These are phyloP conservation scores for Acyrthosiphon pisum DNA, from an alignment of 1,140 invertebrate genomes.

Conservation along the genomic window DNA sequence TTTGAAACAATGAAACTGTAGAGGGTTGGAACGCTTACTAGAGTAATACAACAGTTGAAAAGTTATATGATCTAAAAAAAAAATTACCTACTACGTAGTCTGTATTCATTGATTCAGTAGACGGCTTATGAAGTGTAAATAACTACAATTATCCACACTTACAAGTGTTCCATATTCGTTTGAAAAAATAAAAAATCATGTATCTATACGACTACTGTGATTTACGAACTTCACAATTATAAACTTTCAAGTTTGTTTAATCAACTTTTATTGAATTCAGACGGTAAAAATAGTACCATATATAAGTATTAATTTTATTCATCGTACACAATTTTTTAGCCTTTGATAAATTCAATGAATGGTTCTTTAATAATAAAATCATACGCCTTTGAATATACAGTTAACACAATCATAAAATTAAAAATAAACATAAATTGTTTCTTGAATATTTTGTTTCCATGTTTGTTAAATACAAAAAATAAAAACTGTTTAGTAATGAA, in stretches of 20 bases:
- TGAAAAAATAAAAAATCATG: not conserved
- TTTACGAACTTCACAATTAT: not conserved
- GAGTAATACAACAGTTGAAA: not conserved
- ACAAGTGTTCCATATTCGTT: not conserved
- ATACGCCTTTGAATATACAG: not conserved
- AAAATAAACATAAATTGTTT: not conserved
- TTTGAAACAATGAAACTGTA: slow-evolving; percentile 15
- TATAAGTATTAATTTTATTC: not conserved
- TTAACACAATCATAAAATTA: not conserved
- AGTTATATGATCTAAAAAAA: slow-evolving; percentile 6
- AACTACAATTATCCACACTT: not conserved
- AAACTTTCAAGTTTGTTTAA: not conserved
- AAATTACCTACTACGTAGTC: not conserved
- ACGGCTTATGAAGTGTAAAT: not conserved
- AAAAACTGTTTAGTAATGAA: no score
- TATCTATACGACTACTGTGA: not conserved
- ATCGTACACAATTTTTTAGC: not conserved
- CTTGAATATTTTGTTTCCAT: no score
- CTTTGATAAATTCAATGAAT: not conserved
- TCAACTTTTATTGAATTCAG: not conserved
- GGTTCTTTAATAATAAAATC: not conserved
- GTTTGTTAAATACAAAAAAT: no score
- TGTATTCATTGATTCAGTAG: not conserved
- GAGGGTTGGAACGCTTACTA: not conserved
- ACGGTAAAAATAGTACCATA: not conserved